A percentile compares a stretch with the other conserved stretches of the same genome.
Conservation (phyloP, 2,888 invertebrate genomes). For the Philereme transversata region DNA sequence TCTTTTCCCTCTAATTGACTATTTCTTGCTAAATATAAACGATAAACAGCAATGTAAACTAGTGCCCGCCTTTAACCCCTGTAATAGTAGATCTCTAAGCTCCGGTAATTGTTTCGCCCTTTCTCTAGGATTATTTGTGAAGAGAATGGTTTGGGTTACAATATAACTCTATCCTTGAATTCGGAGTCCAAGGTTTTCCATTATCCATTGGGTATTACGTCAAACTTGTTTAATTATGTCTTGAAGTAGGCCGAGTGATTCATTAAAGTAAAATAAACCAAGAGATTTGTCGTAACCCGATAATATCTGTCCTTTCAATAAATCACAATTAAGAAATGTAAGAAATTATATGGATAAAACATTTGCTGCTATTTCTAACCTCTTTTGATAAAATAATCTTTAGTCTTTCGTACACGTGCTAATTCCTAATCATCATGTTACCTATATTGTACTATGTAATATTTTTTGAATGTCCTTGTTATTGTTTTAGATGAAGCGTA, state of each 20-base stretch:
- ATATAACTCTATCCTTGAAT: slow-evolving; percentile 26
- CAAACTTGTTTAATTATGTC: slow-evolving; percentile 35
- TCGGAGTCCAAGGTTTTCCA: slow-evolving; percentile 22
- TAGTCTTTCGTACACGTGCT: not conserved
- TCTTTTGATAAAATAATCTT: not conserved
- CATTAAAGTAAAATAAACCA: slow-evolving; percentile 17
- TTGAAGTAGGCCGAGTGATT: slow-evolving; percentile 20
- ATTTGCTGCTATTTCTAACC: not conserved
- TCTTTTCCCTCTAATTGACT: slow-evolving; percentile 21
- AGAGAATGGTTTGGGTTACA: slow-evolving; percentile 31
- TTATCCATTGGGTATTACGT: slow-evolving; percentile 27
- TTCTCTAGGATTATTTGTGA: slow-evolving; percentile 27
- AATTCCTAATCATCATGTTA: not conserved
- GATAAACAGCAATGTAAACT: slow-evolving; percentile 19
- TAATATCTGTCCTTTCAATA: not conserved
- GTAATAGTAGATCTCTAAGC: slow-evolving; percentile 28
- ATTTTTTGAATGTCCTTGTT: not conserved
- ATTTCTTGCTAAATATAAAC: slow-evolving; percentile 19
- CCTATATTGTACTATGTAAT: no score
- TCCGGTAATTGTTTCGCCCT: slow-evolving; percentile 34
- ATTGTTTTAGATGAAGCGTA: slow-evolving; percentile 92
- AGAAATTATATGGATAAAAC: not conserved
- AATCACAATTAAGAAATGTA: not conserved
- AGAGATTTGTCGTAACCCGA: not conserved
- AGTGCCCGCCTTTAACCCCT: slow-evolving; percentile 19